Evolutionary conservation across 2,797 vertebrate genomes (phyloP).

Genomic region (Periparus ater): DNA sequence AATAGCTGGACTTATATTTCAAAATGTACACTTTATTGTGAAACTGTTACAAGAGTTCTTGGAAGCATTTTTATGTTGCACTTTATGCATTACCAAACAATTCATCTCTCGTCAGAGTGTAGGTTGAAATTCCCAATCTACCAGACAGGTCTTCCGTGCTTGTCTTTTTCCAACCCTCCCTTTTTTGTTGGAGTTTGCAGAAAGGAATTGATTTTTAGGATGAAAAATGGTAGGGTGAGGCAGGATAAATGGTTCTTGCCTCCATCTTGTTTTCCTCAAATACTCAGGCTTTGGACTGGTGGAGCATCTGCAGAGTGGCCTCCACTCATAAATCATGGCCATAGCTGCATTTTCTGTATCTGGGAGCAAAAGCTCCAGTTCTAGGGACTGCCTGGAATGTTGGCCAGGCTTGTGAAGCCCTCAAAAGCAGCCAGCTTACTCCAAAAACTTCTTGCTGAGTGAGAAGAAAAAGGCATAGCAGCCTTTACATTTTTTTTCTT

Average conservation of each 20-base stretch:
- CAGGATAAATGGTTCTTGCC: neutral
- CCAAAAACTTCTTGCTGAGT: neutral
- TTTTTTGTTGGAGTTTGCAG: neutral
- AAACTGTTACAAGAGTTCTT: neutral
- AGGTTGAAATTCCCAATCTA: neutral
- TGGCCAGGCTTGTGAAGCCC: neutral
- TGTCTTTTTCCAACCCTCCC: neutral
- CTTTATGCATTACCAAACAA: rapidly evolving
- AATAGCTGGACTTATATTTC: neutral
- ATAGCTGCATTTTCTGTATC: neutral
- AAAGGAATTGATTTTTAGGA: neutral
- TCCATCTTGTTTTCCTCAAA: neutral
- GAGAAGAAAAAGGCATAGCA: neutral
- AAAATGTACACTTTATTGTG: neutral
- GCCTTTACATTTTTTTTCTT: neutral
- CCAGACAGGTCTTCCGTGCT: neutral
- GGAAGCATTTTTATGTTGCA: neutral
- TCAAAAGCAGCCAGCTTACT: neutral
- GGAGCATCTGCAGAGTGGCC: neutral
- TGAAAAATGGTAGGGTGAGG: neutral
- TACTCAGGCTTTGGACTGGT: neutral
- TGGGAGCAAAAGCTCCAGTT: neutral
- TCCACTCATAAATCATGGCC: neutral
- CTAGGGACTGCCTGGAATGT: neutral
- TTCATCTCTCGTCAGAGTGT: rapidly evolving